Base-by-base conservation (phyloP, 2,797 vertebrate genomes). In the Peromyscus nudipes region DNA sequence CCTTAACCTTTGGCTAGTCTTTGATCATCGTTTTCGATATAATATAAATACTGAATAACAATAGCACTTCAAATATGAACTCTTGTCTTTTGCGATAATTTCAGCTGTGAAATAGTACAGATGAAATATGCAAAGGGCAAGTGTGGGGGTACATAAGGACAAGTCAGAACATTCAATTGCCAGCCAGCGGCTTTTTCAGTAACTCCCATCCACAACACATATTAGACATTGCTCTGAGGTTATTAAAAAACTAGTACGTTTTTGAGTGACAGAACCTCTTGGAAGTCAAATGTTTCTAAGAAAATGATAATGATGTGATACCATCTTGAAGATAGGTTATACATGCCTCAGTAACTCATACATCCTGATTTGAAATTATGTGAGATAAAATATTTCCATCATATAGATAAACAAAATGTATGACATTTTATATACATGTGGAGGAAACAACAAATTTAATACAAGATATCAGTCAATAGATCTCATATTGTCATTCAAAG, bases 1-100 rank as follows among this genome's bases (percentile, higher is more conserved):
- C 17, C 84, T 94, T 95, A 87, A 96, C 95, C 79, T 92, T 96
- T 75, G 40, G 65, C 76, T 97, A 89, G 94, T 96, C 90, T 12
- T 89, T 97, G 60, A 67, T 96, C 92, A 64, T 25, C 96, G 60
- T 96, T 85, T 92, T 94, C 93, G 16, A 43, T 60, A 21, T 77
- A 71, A 91, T 82, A 11, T 93, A 93, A 94, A 62, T 27, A 88
- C 89, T 69, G 19, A 81, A 77, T 95, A 90, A 71, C 7, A 97
- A 43, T 52, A 64, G 17, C 25, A 81, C 3, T 97, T 97, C 82
- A 69, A 90, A 95, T 89, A 96, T 73, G 34, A 97, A 79, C 13
- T 46, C 49, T 85, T 96, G 89, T 90, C 29, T 96, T 37, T 43
- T 81, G 2, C n/a, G 95, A 25, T 95, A 86, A 95, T 96, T 97